Conservation (phyloP, 2,797 vertebrate genomes). For the Selene dorsalis region DNA sequence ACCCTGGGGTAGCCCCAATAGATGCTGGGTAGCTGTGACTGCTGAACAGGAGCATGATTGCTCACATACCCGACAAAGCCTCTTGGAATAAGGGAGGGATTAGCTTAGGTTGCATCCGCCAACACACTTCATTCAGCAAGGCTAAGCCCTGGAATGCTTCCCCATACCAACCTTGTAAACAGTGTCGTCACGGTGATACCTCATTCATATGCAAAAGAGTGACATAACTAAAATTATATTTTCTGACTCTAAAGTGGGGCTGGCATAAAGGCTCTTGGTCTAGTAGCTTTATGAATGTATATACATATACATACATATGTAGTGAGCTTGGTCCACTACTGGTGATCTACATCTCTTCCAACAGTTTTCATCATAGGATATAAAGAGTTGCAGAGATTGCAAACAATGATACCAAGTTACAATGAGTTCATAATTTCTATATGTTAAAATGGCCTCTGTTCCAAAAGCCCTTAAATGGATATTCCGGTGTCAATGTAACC, state of each 20-base stretch:
- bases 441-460: background rate
- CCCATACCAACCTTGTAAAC: conserved; percentile 58
- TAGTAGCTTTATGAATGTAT: background rate
- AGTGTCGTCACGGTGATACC: conserved; percentile 44
- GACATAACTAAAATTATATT: conserved; percentile 25
- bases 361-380: background rate
- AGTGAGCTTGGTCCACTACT: background rate
- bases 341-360: background rate
- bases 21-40: conserved; percentile 57
- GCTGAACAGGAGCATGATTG: conserved; percentile 72
- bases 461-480: background rate
- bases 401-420: background rate
- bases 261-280: background rate
- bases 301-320: no score
- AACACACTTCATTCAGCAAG: conserved; percentile 74
- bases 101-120: conserved; percentile 65
- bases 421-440: background rate
- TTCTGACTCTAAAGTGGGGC: background rate
- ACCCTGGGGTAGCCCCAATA: conserved; percentile 58
- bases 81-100: conserved; percentile 77
- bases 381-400: background rate
- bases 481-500: no score
- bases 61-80: conserved; percentile 81
- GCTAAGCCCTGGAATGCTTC: conserved; percentile 76
- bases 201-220: conserved; percentile 46